Evolutionary conservation across 2,113 vertebrate genomes (phyloP).

Genomic region (Perca fluviatilis): DNA sequence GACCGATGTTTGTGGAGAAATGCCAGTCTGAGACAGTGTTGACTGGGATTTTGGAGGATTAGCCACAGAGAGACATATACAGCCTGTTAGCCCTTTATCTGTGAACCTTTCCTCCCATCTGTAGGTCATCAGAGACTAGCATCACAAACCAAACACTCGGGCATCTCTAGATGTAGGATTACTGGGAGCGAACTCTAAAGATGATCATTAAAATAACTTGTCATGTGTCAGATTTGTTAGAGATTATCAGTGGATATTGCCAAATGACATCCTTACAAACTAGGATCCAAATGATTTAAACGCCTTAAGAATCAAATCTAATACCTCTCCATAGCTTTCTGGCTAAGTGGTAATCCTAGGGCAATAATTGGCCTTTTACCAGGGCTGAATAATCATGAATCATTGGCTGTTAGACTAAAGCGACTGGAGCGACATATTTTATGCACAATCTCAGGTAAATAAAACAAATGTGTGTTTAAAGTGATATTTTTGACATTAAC

Average conservation of each 20-base stretch:
- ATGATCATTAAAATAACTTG: constrained; percentile 24
- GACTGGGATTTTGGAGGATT: constrained; percentile 58
- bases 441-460: neutral
- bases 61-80: constrained; percentile 48
- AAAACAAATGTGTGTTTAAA: no score
- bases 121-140: neutral
- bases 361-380: neutral
- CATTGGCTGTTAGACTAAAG: neutral
- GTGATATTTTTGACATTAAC: no score
- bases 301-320: neutral
- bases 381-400: neutral
- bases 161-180: constrained; percentile 23
- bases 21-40: constrained; percentile 34
- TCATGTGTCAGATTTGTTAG: constrained; percentile 9
- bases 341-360: neutral
- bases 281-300: neutral
- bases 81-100: constrained; percentile 23
- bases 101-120: constrained; percentile 1
- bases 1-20: constrained; percentile 49
- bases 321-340: constrained; percentile 4
- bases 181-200: neutral
- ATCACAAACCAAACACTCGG: neutral
- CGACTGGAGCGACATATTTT: neutral
- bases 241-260: constrained; percentile 17
- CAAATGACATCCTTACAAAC: neutral